Conservation (phyloP, 2,888 invertebrate genomes). For the Congeria kusceri region DNA sequence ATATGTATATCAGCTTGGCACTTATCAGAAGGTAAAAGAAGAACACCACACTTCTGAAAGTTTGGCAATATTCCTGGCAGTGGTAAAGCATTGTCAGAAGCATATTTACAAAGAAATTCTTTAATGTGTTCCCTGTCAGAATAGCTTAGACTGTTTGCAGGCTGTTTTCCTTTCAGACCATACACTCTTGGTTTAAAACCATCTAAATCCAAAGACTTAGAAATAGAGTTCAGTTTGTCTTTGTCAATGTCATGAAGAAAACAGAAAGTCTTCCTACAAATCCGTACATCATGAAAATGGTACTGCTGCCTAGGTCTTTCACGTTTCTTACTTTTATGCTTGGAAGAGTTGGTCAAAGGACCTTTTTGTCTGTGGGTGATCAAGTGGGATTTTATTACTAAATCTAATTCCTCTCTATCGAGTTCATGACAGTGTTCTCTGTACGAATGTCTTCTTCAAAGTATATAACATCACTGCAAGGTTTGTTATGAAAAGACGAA, state of each 20-base stretch:
- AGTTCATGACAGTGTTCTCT: conserved; percentile 7
- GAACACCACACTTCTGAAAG: not conserved
- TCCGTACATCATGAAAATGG: not conserved
- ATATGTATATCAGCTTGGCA: too few relatives aligned
- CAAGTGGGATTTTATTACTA: not conserved
- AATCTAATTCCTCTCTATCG: not conserved
- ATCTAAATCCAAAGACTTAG: not conserved
- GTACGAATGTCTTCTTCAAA: too few relatives aligned
- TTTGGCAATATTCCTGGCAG: conserved; percentile 1
- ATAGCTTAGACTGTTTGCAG: not conserved
- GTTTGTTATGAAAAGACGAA: too few relatives aligned
- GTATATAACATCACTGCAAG: too few relatives aligned
- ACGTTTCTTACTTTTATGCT: not conserved
- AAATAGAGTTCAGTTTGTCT: not conserved
- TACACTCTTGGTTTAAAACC: conserved; percentile 1
- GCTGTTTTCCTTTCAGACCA: not conserved
- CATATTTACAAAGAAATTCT: not conserved
- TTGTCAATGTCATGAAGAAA: not conserved
- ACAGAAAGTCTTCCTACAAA: conserved; percentile 2
- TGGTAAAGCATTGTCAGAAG: conserved; percentile 2
- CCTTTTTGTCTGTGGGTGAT: not conserved
- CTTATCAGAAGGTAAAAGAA: not conserved
- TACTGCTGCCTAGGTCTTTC: not conserved
- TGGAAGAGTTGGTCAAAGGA: not conserved
- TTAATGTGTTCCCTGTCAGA: not conserved